Percentiles rank a stretch among this genome's conserved stretches.
These are phyloP conservation scores for Thymallus thymallus DNA, from an alignment of 2,113 vertebrate species.

Conservation along the genomic window DNA sequence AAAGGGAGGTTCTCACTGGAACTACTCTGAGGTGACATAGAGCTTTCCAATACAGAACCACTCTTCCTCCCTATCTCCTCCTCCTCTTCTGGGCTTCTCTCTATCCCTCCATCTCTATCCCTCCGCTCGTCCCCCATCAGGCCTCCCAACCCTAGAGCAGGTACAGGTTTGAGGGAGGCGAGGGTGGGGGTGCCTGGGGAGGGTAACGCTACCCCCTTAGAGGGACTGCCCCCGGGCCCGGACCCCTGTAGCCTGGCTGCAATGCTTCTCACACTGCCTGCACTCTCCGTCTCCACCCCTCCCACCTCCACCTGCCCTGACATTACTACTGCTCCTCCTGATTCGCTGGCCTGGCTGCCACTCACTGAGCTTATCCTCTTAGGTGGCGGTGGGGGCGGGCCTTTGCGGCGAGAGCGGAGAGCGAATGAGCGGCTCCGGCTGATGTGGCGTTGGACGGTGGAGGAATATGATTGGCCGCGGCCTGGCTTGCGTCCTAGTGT, in stretches of 20 bases:
- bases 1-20: slow-evolving; percentile 86
- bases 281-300: slow-evolving; percentile 17
- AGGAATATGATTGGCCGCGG: slow-evolving; percentile 21
- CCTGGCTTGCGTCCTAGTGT: slow-evolving; percentile 85
- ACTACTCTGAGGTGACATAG: slow-evolving; percentile 71
- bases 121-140: slow-evolving; percentile 70
- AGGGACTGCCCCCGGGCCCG: slow-evolving; percentile 30
- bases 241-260: slow-evolving; percentile 66
- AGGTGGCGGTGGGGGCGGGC: slow-evolving; percentile 78
- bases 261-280: slow-evolving; percentile 58
- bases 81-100: slow-evolving; percentile 56
- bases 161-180: slow-evolving; percentile 42
- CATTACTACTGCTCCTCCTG: slow-evolving; percentile 22
- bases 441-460: slow-evolving; percentile 62
- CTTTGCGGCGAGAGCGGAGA: slow-evolving; percentile 81
- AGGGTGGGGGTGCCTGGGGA: slow-evolving; percentile 12
- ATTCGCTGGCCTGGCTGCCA: slow-evolving; percentile 61
- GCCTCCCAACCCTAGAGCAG: slow-evolving; percentile 49
- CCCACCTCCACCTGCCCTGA: slow-evolving; percentile 7
- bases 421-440: slow-evolving; percentile 90
- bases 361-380: slow-evolving; percentile 86
- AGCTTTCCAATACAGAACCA: slow-evolving; percentile 43
- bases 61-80: slow-evolving; percentile 62
- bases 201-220: slow-evolving; percentile 36
- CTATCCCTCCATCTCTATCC: slow-evolving; percentile 29